Evolutionary conservation across 2,888 invertebrate species (phyloP).

Genomic region (Philonicus albiceps): DNA sequence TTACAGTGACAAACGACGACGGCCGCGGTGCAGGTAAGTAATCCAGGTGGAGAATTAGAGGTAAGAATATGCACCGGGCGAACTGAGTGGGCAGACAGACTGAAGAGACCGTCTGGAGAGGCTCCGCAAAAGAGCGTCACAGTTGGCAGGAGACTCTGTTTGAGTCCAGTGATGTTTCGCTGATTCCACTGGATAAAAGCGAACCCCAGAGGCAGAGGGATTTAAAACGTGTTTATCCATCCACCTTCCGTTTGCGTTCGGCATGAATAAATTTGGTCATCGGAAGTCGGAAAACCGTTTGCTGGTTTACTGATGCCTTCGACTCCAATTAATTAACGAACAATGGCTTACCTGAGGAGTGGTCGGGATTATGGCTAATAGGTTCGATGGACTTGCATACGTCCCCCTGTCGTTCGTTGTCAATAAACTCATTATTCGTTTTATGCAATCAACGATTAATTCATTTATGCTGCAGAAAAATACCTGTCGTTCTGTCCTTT

Average conservation of each 20-base stretch:
- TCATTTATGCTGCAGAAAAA: neutral
- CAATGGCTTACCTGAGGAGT: conserved; percentile 8
- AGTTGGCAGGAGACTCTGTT: neutral
- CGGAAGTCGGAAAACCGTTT: conserved; percentile 20
- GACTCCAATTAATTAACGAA: conserved; percentile 23
- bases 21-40: neutral
- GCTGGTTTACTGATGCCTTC: neutral
- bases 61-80: neutral
- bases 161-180: neutral
- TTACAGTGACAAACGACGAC: neutral
- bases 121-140: neutral
- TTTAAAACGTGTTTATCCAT: conserved; percentile 17
- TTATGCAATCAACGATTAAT: neutral
- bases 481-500: neutral
- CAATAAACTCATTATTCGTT: neutral
- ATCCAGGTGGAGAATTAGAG: neutral
- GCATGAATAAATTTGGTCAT: conserved; percentile 35
- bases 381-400: neutral
- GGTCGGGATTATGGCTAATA: neutral
- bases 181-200: neutral
- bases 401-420: neutral
- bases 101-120: neutral
- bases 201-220: neutral
- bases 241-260: conserved; percentile 15
- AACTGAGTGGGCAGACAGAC: neutral